These are phyloP conservation scores for Luscinia luscinia DNA, from an alignment of 2,797 vertebrate genomes.

Conservation along the genomic window DNA sequence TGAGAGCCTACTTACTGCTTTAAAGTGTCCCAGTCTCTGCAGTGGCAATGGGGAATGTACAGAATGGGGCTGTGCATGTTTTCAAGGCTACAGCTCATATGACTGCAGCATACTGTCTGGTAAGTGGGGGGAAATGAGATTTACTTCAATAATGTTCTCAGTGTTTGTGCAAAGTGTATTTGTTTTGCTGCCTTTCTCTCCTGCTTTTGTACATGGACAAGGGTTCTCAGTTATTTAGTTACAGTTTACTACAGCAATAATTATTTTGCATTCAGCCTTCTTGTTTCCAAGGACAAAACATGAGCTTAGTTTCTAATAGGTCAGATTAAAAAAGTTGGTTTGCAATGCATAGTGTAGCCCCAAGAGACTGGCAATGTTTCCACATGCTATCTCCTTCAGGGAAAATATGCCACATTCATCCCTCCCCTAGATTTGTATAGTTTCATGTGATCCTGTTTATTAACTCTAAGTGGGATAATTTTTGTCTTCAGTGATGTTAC, in stretches of 20 bases:
- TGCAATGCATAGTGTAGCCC: background rate
- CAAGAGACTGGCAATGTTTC: background rate
- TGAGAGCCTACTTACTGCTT: slow-evolving; percentile 67
- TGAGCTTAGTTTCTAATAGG: background rate
- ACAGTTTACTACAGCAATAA: background rate
- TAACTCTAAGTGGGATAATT: background rate
- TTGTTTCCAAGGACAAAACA: background rate
- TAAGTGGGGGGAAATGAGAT: slow-evolving; percentile 63
- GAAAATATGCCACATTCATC: background rate
- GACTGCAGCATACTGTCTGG: slow-evolving; percentile 84
- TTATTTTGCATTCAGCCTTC: background rate
- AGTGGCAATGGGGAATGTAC: slow-evolving; percentile 84
- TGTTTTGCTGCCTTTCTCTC: background rate
- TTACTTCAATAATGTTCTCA: background rate
- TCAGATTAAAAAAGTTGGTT: background rate
- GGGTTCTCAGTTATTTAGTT: background rate
- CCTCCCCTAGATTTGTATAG: background rate
- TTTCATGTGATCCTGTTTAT: background rate
- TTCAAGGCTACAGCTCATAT: slow-evolving; percentile 84
- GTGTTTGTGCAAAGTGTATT: background rate
- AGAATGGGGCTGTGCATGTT: slow-evolving; percentile 86
- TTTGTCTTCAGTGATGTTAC: background rate
- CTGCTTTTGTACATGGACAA: background rate
- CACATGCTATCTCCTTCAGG: background rate
- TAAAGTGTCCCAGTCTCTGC: slow-evolving; percentile 86